Conservation (phyloP, 1,140 invertebrate species). For the Heliconius eleuchia region DNA sequence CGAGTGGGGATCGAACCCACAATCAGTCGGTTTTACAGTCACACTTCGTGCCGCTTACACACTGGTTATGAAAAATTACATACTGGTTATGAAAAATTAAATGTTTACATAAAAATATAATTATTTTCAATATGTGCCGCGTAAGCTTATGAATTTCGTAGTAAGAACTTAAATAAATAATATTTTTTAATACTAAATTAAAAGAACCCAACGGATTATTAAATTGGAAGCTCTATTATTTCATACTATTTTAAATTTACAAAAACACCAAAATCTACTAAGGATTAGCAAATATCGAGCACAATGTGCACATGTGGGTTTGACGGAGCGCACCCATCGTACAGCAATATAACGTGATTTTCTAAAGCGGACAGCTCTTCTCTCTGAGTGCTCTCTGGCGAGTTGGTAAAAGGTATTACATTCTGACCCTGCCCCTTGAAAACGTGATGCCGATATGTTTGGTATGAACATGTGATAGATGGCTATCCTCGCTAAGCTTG, state of each 20-base stretch:
- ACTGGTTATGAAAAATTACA: too few relatives aligned
- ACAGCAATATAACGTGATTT: constrained; percentile 63
- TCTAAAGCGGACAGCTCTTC: constrained; percentile 66
- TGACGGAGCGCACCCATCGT: constrained; percentile 25
- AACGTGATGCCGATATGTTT: constrained; percentile 47
- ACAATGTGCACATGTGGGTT: constrained; percentile 17
- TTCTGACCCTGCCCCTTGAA: constrained; percentile 43
- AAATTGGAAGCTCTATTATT: too few relatives aligned
- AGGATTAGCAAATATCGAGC: background rate
- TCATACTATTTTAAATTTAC: background rate
- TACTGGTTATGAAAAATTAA: too few relatives aligned
- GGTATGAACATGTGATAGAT: background rate
- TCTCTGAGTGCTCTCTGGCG: constrained; percentile 64
- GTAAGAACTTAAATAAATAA: too few relatives aligned
- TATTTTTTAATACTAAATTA: too few relatives aligned
- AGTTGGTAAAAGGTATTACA: constrained; percentile 61
- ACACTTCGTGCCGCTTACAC: too few relatives aligned
- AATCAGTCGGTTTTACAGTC: too few relatives aligned
- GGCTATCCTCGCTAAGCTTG: background rate
- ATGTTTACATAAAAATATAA: too few relatives aligned
- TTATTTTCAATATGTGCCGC: too few relatives aligned
- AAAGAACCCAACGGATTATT: too few relatives aligned
- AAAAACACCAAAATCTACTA: background rate
- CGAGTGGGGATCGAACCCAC: too few relatives aligned
- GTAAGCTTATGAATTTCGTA: too few relatives aligned